Conservation (phyloP, 2,888 invertebrate genomes). For the Gnatocerus cornutus region DNA sequence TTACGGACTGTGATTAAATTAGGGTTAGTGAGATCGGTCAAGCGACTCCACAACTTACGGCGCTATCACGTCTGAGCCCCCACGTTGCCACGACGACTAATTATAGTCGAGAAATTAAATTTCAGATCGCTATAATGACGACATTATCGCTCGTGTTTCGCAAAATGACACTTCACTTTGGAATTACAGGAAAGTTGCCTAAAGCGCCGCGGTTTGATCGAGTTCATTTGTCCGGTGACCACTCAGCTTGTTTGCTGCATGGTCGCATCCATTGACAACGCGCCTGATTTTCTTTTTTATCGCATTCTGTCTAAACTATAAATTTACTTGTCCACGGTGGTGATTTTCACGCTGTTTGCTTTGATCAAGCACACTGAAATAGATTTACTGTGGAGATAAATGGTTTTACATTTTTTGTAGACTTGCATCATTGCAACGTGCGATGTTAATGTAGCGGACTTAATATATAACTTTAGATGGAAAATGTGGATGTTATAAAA, state of each 20-base stretch:
- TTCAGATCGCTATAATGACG: constrained; percentile 20
- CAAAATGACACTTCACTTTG: constrained; percentile 1
- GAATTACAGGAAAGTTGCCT: background rate
- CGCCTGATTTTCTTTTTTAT: constrained; percentile 44
- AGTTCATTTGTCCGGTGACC: constrained; percentile 57
- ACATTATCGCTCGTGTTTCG: constrained; percentile 22
- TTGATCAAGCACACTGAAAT: constrained; percentile 9
- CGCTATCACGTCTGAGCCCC: constrained; percentile 36
- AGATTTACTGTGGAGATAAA: constrained; percentile 10
- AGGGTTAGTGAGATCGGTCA: constrained; percentile 49
- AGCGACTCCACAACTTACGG: constrained; percentile 40
- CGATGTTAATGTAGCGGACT: background rate
- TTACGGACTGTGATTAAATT: constrained; percentile 50
- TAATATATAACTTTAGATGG: background rate
- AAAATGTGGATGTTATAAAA: background rate
- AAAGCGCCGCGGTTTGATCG: no score
- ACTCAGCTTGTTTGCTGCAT: constrained; percentile 51
- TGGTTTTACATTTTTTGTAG: background rate
- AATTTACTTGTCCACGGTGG: constrained; percentile 37
- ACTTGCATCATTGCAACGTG: background rate
- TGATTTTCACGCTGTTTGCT: constrained; percentile 39
- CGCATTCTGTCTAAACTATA: constrained; percentile 38
- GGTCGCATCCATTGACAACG: constrained; percentile 43
- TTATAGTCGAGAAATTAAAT: constrained; percentile 38
- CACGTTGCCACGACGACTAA: constrained; percentile 36